Evolutionary conservation across 2,888 invertebrate species (phyloP).

Genomic region (Platycheirus rosarum): DNA sequence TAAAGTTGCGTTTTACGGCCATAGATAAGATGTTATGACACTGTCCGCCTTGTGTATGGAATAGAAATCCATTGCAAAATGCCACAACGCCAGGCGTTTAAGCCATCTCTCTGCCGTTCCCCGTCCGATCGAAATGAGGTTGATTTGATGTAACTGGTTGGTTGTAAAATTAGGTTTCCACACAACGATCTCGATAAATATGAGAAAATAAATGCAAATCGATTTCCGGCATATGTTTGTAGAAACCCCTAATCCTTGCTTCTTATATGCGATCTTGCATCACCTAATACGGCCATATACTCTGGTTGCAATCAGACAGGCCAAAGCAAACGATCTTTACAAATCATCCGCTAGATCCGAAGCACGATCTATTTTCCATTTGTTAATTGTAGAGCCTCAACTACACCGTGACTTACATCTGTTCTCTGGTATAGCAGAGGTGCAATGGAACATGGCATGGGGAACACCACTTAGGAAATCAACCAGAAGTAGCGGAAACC

Average conservation of each 20-base stretch:
- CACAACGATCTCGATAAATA: conserved; percentile 30
- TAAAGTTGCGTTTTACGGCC: conserved; percentile 14
- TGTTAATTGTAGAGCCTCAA: conserved; percentile 41
- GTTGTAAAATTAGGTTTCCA: conserved; percentile 31
- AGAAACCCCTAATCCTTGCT: conserved; percentile 46
- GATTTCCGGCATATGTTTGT: conserved; percentile 63
- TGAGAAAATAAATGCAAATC: conserved; percentile 47
- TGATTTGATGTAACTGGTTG: conserved; percentile 16
- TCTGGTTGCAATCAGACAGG: not conserved
- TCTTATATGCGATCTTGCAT: too few species aligned
- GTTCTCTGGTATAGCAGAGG: conserved; percentile 24
- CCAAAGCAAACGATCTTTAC: conserved; percentile 55
- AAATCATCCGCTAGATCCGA: conserved; percentile 31
- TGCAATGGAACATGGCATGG: conserved; percentile 28
- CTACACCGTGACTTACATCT: conserved; percentile 72
- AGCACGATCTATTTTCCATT: conserved; percentile 60
- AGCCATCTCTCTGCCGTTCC: not conserved
- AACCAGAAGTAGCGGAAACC: conserved; percentile 65
- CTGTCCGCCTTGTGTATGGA: not conserved
- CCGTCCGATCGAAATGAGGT: conserved; percentile 2
- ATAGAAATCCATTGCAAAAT: conserved; percentile 4
- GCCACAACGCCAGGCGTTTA: not conserved
- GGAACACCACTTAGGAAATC: conserved; percentile 42
- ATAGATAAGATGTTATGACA: conserved; percentile 33
- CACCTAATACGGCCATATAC: too few species aligned